Evolutionary conservation across 2,888 invertebrate genomes (phyloP).

Genomic region (Elgonia sp.): DNA sequence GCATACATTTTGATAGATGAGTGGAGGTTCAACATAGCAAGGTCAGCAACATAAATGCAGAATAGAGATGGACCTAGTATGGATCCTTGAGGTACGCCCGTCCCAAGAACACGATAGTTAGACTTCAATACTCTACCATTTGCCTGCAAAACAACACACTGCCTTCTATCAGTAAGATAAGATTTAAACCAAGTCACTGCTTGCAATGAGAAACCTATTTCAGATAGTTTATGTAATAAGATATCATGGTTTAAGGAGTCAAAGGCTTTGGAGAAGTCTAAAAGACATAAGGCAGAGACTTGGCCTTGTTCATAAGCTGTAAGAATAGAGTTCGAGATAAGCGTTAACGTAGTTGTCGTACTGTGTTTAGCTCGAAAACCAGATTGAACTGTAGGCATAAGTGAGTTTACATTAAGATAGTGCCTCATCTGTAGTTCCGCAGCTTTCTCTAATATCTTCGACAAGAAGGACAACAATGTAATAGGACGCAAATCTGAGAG

Average conservation of each 20-base stretch:
- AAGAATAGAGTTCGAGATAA: neutral
- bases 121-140: neutral
- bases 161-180: neutral
- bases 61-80: neutral
- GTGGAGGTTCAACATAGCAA: neutral
- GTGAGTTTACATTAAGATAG: neutral
- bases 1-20: neutral
- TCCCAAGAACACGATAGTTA: neutral
- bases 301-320: neutral
- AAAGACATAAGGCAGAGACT: neutral
- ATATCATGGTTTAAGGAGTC: neutral
- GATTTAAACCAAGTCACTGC: neutral
- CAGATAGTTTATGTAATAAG: neutral
- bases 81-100: neutral
- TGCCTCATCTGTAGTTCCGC: neutral
- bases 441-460: neutral
- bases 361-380: neutral
- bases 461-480: neutral
- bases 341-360: neutral
- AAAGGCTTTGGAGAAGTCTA: constrained; percentile 3
- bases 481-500: neutral
- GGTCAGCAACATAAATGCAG: neutral
- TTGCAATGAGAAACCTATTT: neutral
- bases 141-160: neutral
- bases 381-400: neutral